phyloP scores from a whole-genome alignment of 2,888 invertebrate genomes.

The Brachyopa scutellaris region DNA sequence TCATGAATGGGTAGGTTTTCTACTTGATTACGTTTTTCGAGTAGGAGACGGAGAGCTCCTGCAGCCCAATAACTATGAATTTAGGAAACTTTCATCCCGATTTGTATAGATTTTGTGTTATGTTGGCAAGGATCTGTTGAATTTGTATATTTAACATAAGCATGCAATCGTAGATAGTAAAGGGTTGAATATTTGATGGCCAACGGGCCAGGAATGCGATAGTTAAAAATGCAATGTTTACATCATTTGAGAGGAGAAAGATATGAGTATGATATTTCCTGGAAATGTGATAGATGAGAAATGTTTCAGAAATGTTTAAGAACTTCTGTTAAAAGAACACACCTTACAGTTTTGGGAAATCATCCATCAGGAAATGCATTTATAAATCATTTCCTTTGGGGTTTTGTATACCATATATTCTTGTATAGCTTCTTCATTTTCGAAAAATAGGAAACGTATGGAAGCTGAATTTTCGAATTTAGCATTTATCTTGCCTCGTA shows the following conservation, averaged over 20 bases:
- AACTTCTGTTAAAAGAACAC: constrained; percentile 1
- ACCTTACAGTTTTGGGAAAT: no score
- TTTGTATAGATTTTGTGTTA: constrained; percentile 26
- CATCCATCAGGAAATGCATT: no score
- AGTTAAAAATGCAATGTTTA: constrained; percentile 26
- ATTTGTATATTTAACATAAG: neutral
- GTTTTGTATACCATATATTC: no score
- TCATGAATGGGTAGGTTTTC: constrained; percentile 70
- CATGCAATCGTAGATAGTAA: neutral
- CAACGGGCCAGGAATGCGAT: constrained; percentile 3
- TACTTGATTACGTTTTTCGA: constrained; percentile 69
- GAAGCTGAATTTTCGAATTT: no score
- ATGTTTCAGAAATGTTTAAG: neutral
- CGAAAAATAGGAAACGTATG: no score
- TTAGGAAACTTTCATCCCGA: constrained; percentile 43
- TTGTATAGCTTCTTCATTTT: no score
- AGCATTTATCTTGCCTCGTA: no score
- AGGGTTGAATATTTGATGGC: constrained; percentile 22
- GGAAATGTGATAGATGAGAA: constrained; percentile 8
- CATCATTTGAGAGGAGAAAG: constrained; percentile 7
- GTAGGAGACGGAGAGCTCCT: neutral
- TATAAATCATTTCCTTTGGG: no score
- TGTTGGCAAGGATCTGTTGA: constrained; percentile 21
- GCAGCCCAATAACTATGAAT: constrained; percentile 36
- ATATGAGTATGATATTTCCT: constrained; percentile 20